These are phyloP conservation scores for Chiloscyllium punctatum DNA, from an alignment of 2,797 vertebrate genomes.

Conservation along the genomic window DNA sequence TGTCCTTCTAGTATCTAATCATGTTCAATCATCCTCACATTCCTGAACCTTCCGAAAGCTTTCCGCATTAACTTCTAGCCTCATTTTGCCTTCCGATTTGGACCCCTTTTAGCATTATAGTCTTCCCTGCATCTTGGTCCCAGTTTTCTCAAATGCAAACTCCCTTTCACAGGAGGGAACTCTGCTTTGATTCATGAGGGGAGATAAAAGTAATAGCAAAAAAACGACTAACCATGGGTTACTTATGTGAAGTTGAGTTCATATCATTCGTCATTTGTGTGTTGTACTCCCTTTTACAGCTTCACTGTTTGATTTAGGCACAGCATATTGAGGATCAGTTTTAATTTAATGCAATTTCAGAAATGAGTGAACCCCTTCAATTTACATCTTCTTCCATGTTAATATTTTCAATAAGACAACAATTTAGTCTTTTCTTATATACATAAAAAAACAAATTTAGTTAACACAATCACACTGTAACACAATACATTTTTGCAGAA, in stretches of 20 bases:
- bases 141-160: not conserved
- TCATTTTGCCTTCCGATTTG: not conserved
- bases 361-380: not conserved
- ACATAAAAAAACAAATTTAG: not conserved
- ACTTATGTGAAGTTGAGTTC: not conserved
- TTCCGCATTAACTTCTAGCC: not conserved
- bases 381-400: not conserved
- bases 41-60: not conserved
- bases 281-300: not conserved
- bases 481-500: not conserved
- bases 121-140: not conserved
- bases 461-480: not conserved
- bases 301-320: not conserved
- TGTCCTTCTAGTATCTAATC: not conserved
- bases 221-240: too few relatives aligned
- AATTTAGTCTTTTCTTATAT: not conserved
- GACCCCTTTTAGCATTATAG: not conserved
- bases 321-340: not conserved
- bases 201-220: too few relatives aligned
- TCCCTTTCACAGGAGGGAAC: not conserved
- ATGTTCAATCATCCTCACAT: not conserved
- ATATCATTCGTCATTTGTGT: not conserved
- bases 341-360: not conserved
- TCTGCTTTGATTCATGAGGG: not conserved
- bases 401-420: not conserved